Evolutionary conservation across 1,140 invertebrate species (phyloP).

Genomic region (Drosophila varians): DNA sequence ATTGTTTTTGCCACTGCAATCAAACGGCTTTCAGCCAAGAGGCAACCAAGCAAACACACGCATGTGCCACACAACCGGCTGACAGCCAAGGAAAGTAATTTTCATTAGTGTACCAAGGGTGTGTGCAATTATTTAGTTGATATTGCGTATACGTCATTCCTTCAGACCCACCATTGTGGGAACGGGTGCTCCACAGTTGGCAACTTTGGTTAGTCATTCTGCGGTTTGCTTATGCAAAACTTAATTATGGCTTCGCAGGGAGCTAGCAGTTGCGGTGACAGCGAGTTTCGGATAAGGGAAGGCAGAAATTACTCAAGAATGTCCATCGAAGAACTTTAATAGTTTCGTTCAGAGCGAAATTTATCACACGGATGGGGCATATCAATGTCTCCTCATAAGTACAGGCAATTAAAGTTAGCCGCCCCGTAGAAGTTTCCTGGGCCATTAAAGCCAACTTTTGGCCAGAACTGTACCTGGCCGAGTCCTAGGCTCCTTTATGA

Average conservation of each 20-base stretch:
- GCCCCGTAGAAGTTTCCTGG: not conserved
- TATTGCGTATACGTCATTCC: conserved; percentile 71
- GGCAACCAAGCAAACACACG: conserved; percentile 32
- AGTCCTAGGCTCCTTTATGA: not conserved
- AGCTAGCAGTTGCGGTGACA: not conserved
- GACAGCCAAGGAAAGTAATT: conserved; percentile 65
- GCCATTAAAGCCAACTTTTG: conserved; percentile 23
- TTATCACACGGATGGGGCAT: not conserved
- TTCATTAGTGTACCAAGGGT: conserved; percentile 63
- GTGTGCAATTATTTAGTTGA: conserved; percentile 66
- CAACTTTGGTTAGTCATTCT: conserved; percentile 27
- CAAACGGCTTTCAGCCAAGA: conserved; percentile 43
- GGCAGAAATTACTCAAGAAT: not conserved
- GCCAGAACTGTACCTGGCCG: conserved; percentile 34
- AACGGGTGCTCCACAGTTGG: conserved; percentile 6
- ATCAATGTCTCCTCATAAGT: not conserved
- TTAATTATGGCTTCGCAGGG: conserved; percentile 23
- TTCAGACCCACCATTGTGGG: conserved; percentile 12
- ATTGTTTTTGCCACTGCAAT: conserved; percentile 53
- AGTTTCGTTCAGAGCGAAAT: not conserved
- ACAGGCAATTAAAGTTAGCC: conserved; percentile 8
- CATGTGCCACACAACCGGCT: conserved; percentile 11
- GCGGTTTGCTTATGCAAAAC: conserved; percentile 30
- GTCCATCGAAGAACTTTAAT: not conserved
- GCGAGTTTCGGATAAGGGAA: not conserved